Conservation (phyloP, 1,140 invertebrate species). For the Dendrolimus punctatus region DNA sequence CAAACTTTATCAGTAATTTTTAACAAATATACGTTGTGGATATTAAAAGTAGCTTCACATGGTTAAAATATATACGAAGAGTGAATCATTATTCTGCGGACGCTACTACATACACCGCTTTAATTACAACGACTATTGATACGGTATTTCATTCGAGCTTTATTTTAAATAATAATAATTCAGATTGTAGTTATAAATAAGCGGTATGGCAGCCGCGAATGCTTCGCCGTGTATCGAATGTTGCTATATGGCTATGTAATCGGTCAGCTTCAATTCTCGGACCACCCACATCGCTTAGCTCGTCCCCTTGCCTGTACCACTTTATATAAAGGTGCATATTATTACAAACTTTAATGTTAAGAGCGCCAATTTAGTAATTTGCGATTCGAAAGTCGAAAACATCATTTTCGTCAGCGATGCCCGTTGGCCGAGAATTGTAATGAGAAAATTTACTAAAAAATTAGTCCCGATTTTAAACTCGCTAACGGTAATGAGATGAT, state of each 20-base stretch:
- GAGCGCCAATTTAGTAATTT: conserved; percentile 52
- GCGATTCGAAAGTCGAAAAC: conserved; percentile 47
- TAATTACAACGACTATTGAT: conserved; percentile 32
- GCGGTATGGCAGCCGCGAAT: conserved; percentile 18
- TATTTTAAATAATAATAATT: conserved; percentile 36
- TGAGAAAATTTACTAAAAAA: conserved; percentile 39
- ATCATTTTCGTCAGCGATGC: conserved; percentile 38
- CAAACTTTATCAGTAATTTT: too few relatives aligned
- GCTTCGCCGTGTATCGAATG: conserved; percentile 17
- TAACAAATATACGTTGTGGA: too few relatives aligned
- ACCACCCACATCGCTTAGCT: conserved; percentile 56
- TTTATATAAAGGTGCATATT: conserved; percentile 12
- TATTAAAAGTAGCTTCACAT: too few relatives aligned
- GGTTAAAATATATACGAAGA: not conserved
- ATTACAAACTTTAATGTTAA: conserved; percentile 7
- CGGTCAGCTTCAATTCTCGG: conserved; percentile 40
- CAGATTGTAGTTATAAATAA: conserved; percentile 25
- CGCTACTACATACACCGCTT: conserved; percentile 18
- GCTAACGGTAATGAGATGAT: conserved; percentile 34
- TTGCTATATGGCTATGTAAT: conserved; percentile 46
- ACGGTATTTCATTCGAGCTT: conserved; percentile 28
- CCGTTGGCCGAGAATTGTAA: conserved; percentile 45
- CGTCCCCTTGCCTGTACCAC: conserved; percentile 28
- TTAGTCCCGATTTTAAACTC: conserved; percentile 30
- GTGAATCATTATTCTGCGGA: conserved; percentile 13